Conservation (phyloP, 1,140 invertebrate species). For the Archegozetes longisetosus region DNA sequence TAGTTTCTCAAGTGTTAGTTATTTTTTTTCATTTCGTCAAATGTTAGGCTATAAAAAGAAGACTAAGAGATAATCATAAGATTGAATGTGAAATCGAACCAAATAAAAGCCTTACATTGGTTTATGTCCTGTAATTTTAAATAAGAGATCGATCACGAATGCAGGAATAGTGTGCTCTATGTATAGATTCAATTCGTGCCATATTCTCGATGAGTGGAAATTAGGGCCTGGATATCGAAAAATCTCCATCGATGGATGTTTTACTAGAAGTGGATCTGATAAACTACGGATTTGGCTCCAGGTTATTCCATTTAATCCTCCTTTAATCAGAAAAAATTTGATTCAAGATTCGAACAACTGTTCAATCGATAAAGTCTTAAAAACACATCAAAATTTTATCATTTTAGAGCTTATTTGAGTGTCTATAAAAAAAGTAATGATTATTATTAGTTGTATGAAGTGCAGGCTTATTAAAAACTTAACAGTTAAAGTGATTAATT, state of each 20-base stretch:
- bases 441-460: too few relatives aligned
- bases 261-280: conserved; percentile 16
- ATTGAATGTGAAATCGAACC: not conserved
- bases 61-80: too few relatives aligned
- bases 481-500: too few relatives aligned
- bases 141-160: conserved; percentile 17
- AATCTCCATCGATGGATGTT: conserved; percentile 19
- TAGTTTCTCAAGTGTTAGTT: too few relatives aligned
- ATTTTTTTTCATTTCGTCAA: too few relatives aligned
- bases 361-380: too few relatives aligned
- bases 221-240: conserved; percentile 18
- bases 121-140: conserved; percentile 16
- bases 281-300: conserved; percentile 40
- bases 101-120: conserved; percentile 20
- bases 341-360: too few relatives aligned
- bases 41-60: too few relatives aligned
- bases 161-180: conserved; percentile 21
- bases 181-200: conserved; percentile 14
- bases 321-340: not conserved
- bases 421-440: too few relatives aligned
- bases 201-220: conserved; percentile 13
- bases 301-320: conserved; percentile 40
- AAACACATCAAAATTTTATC: too few relatives aligned
- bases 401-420: too few relatives aligned
- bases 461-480: too few relatives aligned